Evolutionary conservation across 2,888 invertebrate species (phyloP), one percentile per base, ranked within the genome.

Genomic region (Yponomeuta sedellus): DNA sequence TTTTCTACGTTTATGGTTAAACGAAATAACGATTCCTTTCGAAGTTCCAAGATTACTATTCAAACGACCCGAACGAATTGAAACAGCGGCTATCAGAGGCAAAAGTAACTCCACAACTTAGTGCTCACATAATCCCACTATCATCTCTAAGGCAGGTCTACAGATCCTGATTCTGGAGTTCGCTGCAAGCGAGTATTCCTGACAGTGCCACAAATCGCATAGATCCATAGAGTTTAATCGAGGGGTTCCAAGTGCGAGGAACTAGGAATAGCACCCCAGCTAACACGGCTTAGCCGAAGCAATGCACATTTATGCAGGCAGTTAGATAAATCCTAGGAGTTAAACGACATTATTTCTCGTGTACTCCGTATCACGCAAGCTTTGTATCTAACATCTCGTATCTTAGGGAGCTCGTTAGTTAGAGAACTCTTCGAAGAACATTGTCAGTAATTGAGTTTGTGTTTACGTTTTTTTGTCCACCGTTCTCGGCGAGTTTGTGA

Each of bases 301-400:
- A 74, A 73, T 75, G 73, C 76, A 74, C 77, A 76, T 80, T 78
- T 81, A 77, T 79, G 76, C 78, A 75, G 77, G 74, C 79, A 79
- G 80, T 81, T 75, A 85, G 80, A 85, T 84, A 85, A 83, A 82
- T 81, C 79, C 76, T 67, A 72, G 70, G 77, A 76, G 75, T 77
- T 75, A 77, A 75, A 69, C 72, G 69, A 73, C 73, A 71, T 72
- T 62, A 28, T 71, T 73, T 70, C 69, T 67, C 66, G 58, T 69
- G 69, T 69, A 69, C 69, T 64, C 66, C 67, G 72, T 73, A 77
- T 77, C 78, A 73, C 74, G 69, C 71, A 59, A 20, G 59, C 44
- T 22, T 59, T 59, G 11, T 59, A 59, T 59, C 59, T 59, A 22
- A 11, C 20, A 59, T 59, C 59, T 59, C 25, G 20, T 59, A 59